Conservation (phyloP, 2,797 vertebrate genomes). For the Otolemur crassicaudatus region DNA sequence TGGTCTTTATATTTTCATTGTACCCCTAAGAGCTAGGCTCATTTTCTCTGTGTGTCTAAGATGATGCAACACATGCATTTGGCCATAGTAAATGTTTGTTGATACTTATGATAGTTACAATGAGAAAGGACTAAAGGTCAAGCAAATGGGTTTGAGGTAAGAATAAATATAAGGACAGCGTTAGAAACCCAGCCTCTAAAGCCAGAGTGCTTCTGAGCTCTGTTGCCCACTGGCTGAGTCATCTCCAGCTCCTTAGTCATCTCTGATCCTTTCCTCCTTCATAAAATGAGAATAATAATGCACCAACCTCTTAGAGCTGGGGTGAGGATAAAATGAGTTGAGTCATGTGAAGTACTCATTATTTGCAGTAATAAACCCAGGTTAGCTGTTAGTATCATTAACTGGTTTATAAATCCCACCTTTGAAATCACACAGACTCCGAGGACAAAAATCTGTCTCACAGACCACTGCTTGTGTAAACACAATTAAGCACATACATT, state of each 20-base stretch:
- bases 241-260: too few species aligned
- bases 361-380: neutral
- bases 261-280: accelerated
- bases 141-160: neutral
- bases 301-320: neutral
- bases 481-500: neutral
- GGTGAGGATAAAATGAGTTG: neutral
- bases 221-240: neutral
- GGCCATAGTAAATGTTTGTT: neutral
- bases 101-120: neutral
- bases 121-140: neutral
- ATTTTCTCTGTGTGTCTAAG: neutral
- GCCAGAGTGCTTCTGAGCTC: neutral
- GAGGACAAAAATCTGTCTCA: neutral
- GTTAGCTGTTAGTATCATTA: neutral
- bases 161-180: neutral
- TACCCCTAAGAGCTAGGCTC: neutral
- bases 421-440: neutral
- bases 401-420: neutral
- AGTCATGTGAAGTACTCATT: neutral
- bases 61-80: neutral
- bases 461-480: neutral
- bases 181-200: neutral
- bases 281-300: neutral
- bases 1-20: neutral